Base-by-base conservation (phyloP, 2,797 vertebrate genomes). In the Emydoidea blandingii region DNA sequence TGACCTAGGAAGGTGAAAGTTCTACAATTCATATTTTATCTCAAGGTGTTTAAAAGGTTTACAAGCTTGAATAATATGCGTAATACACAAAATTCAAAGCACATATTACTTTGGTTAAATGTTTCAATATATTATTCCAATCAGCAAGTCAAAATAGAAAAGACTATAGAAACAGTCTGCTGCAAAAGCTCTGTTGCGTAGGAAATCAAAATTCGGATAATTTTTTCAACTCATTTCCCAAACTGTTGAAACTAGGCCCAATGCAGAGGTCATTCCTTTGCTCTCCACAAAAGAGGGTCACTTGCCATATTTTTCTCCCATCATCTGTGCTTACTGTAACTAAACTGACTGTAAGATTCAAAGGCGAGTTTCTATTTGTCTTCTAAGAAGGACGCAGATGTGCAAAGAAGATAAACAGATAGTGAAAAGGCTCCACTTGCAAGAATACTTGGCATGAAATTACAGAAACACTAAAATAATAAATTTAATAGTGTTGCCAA, bases 141-240 rank as follows among this genome's bases (percentile, higher is more conserved):
- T 97, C 95, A 96, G 89, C 93, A 96, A 97, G 92, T 93, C 95
- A 97, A 97, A 97, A 95, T 89, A 96, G 94, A 96, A 89, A 91
- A 81, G 79, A 68, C 52, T 85, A 8, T 3, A 79, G 47, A 86
- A 96, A 95, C 88, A 89, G 87, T 87, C 95, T 90, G 92, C 89
- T 97, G 93, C 95, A 95, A 95, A 96, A 87, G 94, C 81, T 93
- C 85, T 90, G 81, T 91, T 94, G 92, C 85, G 85, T 93, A 96
- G 95, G 86, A 95, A 95, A 96, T 95, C 23, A 93, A 88, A 76
- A 91, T 95, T 95, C 95, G 91, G 19, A 91, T 94, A 94, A 86
- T 3, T 95, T 93, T 72, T 86, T 41, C 68, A 92, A 85, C 49
- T 93, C 89, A 86, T 89, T 95, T 95, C 93, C 19, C 86, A 92